phyloP scores from a whole-genome alignment of 2,113 vertebrate genomes.

The Actenoides lindsayi region DNA sequence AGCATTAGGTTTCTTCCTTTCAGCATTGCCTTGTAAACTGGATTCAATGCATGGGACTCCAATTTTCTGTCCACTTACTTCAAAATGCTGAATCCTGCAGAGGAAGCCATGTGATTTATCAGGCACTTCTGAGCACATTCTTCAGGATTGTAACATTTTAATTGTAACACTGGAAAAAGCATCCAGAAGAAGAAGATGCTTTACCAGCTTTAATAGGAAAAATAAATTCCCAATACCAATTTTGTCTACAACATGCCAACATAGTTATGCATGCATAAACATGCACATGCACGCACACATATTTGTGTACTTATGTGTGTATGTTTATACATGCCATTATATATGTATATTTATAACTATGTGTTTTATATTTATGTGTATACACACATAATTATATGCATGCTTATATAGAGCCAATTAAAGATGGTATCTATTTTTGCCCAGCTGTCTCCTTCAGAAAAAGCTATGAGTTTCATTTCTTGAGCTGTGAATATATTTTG shows the following conservation, averaged over 20 bases:
- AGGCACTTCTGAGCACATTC: slow-evolving; percentile 19
- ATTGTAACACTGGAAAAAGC: slow-evolving; percentile 22
- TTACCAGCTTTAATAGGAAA: neutral
- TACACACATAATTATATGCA: neutral
- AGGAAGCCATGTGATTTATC: slow-evolving; percentile 6
- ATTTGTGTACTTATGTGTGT: neutral
- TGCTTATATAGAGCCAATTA: neutral
- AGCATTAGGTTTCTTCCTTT: slow-evolving; percentile 13
- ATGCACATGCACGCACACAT: rapidly evolving
- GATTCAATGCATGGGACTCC: neutral
- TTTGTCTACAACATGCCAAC: neutral
- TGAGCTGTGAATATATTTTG: neutral
- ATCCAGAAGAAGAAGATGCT: slow-evolving; percentile 5
- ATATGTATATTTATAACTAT: neutral
- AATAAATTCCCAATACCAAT: neutral
- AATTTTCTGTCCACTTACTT: neutral
- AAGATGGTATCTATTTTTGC: neutral
- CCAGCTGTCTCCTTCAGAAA: neutral
- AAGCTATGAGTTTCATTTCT: neutral
- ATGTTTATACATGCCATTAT: neutral
- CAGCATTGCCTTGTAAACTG: neutral
- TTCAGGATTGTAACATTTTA: slow-evolving; percentile 50
- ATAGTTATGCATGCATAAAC: neutral
- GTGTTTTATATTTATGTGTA: neutral
- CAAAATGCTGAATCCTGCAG: neutral